Base-by-base conservation (phyloP, 2,888 invertebrate genomes). In the Pristionchus arcanus region DNA sequence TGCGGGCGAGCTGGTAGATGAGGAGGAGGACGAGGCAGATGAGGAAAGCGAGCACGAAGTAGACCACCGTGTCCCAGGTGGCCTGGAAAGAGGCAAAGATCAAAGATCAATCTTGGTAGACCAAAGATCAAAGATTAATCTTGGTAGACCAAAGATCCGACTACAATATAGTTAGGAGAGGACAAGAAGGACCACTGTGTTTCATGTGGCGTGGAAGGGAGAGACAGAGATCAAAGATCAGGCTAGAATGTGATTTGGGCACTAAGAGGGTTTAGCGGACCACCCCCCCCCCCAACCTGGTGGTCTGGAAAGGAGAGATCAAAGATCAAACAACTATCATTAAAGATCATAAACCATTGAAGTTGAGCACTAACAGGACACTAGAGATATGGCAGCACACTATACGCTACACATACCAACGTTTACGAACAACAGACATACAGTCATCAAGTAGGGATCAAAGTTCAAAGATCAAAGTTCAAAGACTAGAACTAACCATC, bases 1-100 rank as follows among this genome's bases (percentile, higher is more conserved):
- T 31, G 84, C 1, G 31, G 59, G 59, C 34, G 84, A 85, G 84
- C 34, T 85, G 63, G 84, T 28, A 85, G 59, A 85, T 16, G 84
- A 85, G 37, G 21, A 59, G 34, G 34, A 81, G 21, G 9, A 53
- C 81, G 49, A 81, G n/a, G 81, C 49, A 81, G 81, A 81, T 81
- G 49, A 81, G 81, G 34, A 25, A 1, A 13, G 15, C n/a, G 49
- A 81, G 81, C 16, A 74, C 25, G 74, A 37, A 37, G 37, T 37
- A 16, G 42, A 37, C 74, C 37, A 74, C 19, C 28, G 68, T 19
- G 68, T 68, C 31, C 68, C 28, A 28, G 28, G 31, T 31, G 31
- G 9, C 11, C 71, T 77, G 77, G 15, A 34, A 77, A 77, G 1
- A 42, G 37, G 19, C 77, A 77, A 15, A 77, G 77, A 81, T 28